Conservation (phyloP, 2,113 vertebrate species). For the Sitta europaea region DNA sequence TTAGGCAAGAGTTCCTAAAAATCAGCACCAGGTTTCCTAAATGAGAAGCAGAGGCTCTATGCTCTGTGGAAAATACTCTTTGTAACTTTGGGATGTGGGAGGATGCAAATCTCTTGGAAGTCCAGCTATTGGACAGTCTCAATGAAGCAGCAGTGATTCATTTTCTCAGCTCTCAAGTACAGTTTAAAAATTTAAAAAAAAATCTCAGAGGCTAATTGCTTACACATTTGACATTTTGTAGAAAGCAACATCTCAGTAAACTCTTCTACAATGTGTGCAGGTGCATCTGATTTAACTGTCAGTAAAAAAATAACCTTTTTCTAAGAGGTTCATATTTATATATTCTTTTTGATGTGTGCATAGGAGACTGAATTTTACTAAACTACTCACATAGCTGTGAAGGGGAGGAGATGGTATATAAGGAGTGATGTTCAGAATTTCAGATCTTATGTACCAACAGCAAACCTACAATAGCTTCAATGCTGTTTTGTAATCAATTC, state of each 20-base stretch:
- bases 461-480: neutral
- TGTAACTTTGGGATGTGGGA: neutral
- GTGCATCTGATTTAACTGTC: neutral
- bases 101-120: neutral
- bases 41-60: neutral
- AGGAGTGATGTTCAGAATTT: neutral
- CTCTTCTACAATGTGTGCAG: neutral
- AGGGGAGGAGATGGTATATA: neutral
- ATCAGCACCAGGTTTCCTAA: neutral
- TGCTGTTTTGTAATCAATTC: neutral
- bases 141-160: neutral
- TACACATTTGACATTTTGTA: neutral
- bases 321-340: neutral
- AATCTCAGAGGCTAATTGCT: neutral
- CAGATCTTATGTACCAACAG: neutral
- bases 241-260: accelerated
- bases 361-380: neutral
- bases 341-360: neutral
- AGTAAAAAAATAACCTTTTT: neutral
- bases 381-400: neutral
- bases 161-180: neutral
- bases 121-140: neutral
- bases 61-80: neutral
- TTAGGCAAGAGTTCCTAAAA: neutral
- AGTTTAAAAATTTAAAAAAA: neutral